A percentile compares a stretch with the other conserved stretches of the same genome.
Conservation (phyloP, 2,797 vertebrate species). For the Syndactyla subalaris region DNA sequence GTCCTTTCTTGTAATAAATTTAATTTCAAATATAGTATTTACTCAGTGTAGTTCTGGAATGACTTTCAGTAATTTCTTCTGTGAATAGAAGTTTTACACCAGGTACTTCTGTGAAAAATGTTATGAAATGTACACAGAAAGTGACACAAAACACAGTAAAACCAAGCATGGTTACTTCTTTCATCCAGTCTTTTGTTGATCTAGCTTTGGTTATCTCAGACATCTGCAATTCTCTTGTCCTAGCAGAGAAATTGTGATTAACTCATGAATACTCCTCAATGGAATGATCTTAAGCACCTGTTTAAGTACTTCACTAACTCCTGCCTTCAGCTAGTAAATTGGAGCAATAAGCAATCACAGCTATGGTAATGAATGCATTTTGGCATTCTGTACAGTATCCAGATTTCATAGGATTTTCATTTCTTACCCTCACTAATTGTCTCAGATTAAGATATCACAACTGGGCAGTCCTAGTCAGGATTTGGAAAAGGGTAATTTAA, state of each 20-base stretch:
- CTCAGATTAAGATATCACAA: background rate
- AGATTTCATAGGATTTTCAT: background rate
- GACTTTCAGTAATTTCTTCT: background rate
- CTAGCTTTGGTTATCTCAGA: background rate
- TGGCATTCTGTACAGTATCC: background rate
- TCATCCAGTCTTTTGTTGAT: background rate
- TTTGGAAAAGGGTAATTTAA: background rate
- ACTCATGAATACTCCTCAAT: background rate
- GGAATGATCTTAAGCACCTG: background rate
- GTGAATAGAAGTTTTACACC: background rate
- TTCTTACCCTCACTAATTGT: background rate
- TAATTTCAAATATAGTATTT: background rate
- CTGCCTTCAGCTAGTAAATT: background rate
- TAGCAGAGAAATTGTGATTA: background rate
- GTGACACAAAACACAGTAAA: background rate
- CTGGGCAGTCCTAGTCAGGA: background rate
- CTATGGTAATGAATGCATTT: background rate
- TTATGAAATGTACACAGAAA: background rate
- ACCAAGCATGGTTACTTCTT: background rate
- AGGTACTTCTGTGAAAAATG: background rate
- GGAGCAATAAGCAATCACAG: background rate
- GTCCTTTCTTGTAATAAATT: background rate
- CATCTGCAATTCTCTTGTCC: background rate
- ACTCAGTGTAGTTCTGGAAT: background rate
- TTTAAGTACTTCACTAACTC: background rate